Base-by-base conservation (phyloP, 1,140 invertebrate genomes). In the Heliothis virescens region DNA sequence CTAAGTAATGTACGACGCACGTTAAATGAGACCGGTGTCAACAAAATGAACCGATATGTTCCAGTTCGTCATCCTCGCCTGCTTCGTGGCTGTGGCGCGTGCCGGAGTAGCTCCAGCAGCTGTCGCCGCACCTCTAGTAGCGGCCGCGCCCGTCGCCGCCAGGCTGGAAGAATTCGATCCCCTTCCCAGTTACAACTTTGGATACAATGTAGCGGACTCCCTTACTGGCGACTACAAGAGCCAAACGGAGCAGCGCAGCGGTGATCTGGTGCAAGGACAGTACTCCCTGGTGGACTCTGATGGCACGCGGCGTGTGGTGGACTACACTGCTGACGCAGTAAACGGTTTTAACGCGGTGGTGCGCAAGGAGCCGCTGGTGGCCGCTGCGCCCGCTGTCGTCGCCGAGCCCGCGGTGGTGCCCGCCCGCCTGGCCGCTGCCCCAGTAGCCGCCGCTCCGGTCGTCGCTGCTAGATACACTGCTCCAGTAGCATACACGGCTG, bases 181-280 rank as follows among this genome's bases (percentile, higher is more conserved):
- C 3, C 95, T 96, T 76, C 96, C 96, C 2, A 96, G 96, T 73
- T 97, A 97, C 93, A 95, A 95, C 80, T 97, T 96, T 81, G 95
- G 95, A n/a, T 97, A 97, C 83, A 95, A 96, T 81, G 96, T 97
- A 4, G 96, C 96, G 75, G 96, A 97, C 84, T 95, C 94, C 7
- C 89, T 94, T 79, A 95, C 94, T 53, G 94, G 95, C 55, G 95
- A 95, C 83, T 93, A 92, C 83, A 95, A 95, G 83, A 92, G 90
- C 79, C 94, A 95, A 65, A 86, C 87, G 10, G 95, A 95, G 75
- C 90, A 92, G 79, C 91, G 95, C 69, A 89, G 92, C 74, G 96
- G 96, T 26, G 96, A 96, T 83, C 89, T 96, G 65, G 96, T 97
- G 2, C 95, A 96, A 83, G 96, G 96, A 48, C 93, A 94, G 53